phyloP scores from a whole-genome alignment of 2,113 vertebrate species.

The Ciconia boyciana region DNA sequence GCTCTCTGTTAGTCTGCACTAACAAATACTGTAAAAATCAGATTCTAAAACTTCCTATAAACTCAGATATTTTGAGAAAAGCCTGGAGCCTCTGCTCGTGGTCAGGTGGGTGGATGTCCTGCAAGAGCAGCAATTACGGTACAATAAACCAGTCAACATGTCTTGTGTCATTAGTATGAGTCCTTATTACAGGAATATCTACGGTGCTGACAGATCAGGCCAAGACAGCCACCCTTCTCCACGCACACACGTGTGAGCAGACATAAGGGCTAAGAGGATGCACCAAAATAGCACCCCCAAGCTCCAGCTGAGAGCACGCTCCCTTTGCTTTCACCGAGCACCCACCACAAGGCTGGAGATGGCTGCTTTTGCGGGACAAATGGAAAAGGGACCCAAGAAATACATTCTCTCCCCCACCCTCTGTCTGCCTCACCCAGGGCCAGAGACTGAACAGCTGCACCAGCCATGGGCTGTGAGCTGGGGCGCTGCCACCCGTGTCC shows the following conservation, averaged over 20 bases:
- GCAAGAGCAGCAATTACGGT: conserved; percentile 20
- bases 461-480: background rate
- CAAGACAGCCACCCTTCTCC: background rate
- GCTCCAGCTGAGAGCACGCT: background rate
- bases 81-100: background rate
- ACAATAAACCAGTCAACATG: conserved; percentile 14
- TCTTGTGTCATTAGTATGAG: background rate
- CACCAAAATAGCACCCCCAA: background rate
- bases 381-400: background rate
- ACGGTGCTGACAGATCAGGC: background rate
- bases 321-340: background rate
- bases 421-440: background rate
- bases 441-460: fast-evolving
- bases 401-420: background rate
- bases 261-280: background rate
- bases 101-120: conserved; percentile 18
- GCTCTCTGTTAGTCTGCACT: background rate
- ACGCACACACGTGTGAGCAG: background rate
- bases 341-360: background rate
- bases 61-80: conserved; percentile 7
- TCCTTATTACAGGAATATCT: background rate
- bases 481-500: fast-evolving
- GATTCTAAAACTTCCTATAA: background rate
- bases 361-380: background rate
- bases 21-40: background rate